Evolutionary conservation across 2,113 vertebrate genomes (phyloP).

Genomic region (Sminthopsis crassicaudata): DNA sequence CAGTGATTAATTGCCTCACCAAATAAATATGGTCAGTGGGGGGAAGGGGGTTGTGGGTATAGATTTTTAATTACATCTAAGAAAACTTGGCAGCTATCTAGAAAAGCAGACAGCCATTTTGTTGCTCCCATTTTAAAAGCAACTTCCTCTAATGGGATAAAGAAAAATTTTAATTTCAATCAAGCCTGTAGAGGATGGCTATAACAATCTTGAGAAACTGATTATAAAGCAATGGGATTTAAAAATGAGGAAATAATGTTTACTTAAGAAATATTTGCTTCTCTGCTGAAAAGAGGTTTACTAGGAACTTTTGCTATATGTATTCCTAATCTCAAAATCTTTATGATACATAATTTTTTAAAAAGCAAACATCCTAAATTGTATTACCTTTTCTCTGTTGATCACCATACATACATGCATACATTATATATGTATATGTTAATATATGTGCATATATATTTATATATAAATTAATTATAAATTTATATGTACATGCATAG

Average conservation of each 20-base stretch:
- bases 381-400: not conserved
- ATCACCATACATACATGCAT: not conserved
- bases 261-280: not conserved
- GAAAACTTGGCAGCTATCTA: not conserved
- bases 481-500: not conserved
- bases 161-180: not conserved
- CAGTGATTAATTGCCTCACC: not conserved
- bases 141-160: slow-evolving; percentile 11
- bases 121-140: slow-evolving; percentile 7
- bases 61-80: slow-evolving; percentile 11
- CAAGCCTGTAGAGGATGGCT: not conserved
- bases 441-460: too few relatives aligned
- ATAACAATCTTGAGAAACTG: not conserved
- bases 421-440: not conserved
- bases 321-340: not conserved
- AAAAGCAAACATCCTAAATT: not conserved
- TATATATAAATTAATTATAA: not conserved
- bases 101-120: slow-evolving; percentile 1
- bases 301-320: not conserved
- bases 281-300: not conserved
- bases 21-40: slow-evolving; percentile 17
- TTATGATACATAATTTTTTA: not conserved
- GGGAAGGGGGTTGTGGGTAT: not conserved
- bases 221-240: not conserved
- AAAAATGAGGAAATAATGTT: slow-evolving; percentile 28